phyloP scores from a whole-genome alignment of 2,888 invertebrate species.

The Amphipoea oculea region DNA sequence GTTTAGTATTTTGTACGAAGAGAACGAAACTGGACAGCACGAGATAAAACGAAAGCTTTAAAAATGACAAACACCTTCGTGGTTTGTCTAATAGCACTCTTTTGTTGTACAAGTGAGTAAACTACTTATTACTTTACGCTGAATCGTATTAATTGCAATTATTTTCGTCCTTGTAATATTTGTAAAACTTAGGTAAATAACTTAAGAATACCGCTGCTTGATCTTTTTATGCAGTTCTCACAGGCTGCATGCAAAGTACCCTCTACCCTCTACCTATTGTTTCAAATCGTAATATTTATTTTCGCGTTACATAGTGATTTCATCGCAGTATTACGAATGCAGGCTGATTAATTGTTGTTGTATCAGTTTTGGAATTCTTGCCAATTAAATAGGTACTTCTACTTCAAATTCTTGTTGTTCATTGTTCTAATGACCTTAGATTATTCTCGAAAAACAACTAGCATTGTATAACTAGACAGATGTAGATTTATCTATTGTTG shows the following conservation, averaged over 20 bases:
- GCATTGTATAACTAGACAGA: not conserved
- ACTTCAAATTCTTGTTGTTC: conserved; percentile 5
- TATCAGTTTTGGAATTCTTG: conserved; percentile 25
- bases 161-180: conserved; percentile 70
- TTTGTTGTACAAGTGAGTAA: conserved; percentile 85
- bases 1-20: conserved; percentile 75
- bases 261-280: conserved; percentile 61
- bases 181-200: conserved; percentile 12
- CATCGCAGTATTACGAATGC: conserved; percentile 51
- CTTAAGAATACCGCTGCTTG: not conserved
- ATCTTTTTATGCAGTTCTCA: not conserved
- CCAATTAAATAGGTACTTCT: conserved; percentile 7
- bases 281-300: conserved; percentile 39
- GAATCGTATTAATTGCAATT: conserved; percentile 59
- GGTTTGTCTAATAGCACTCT: conserved; percentile 84
- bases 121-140: conserved; percentile 48
- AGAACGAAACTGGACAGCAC: conserved; percentile 73
- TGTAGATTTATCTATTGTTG: conserved; percentile 18
- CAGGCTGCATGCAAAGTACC: conserved; percentile 51
- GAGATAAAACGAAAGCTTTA: conserved; percentile 67
- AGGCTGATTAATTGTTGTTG: conserved; percentile 33
- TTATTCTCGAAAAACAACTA: conserved; percentile 39
- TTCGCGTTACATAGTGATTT: conserved; percentile 38
- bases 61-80: conserved; percentile 85
- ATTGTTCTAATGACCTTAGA: conserved; percentile 39